Evolutionary conservation across 2,113 vertebrate species (phyloP), one percentile per base, ranked within the genome.

Genomic region (Scortum barcoo): DNA sequence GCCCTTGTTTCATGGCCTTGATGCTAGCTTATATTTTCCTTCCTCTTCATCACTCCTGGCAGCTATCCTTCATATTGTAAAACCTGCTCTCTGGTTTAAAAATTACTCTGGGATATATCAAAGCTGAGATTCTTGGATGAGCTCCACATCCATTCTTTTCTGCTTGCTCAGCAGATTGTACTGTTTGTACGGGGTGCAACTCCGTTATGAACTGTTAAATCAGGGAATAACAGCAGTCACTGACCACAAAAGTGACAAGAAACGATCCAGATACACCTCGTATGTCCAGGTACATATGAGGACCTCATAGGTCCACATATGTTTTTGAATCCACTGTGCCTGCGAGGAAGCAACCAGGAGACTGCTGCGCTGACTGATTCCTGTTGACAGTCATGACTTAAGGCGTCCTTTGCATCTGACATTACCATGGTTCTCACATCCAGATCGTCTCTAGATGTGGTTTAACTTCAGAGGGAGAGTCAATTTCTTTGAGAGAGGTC

Each of bases 81-180:
- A 90, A 83, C 28, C 17, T 53, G n/a, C 68, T 75, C 58, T 61
- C 77, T 81, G 84, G 14, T 89, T 90, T 87, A 82, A 80, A 24
- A 51, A 58, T 87, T 74, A 85, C 84, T 82, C 84, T 87, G 89
- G 76, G 87, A 87, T 50, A 54, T 74, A 83, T 91, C 87, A 80
- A 67, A 79, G 48, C 50, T 50, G 44, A 72, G 70, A 63, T 53
- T 81, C 26, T 85, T 88, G 87, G 76, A 89, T 17, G 69, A 46
- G 53, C 46, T 83, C 80, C 83, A 89, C 72, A 24, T 84, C 68
- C 68, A 76, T 78, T 82, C 73, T 66, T 87, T 84, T 74, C 38
- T 81, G 73, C 79, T 76, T 50, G 36, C 80, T 78, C 65, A 72
- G 77, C 57, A 69, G 72, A 80, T 75, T 84, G 48, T 17, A 17